A percentile compares a stretch with the other conserved stretches of the same genome.
Evolutionary conservation across 2,888 invertebrate species (phyloP).

Genomic region (Folsomia manolachei): DNA sequence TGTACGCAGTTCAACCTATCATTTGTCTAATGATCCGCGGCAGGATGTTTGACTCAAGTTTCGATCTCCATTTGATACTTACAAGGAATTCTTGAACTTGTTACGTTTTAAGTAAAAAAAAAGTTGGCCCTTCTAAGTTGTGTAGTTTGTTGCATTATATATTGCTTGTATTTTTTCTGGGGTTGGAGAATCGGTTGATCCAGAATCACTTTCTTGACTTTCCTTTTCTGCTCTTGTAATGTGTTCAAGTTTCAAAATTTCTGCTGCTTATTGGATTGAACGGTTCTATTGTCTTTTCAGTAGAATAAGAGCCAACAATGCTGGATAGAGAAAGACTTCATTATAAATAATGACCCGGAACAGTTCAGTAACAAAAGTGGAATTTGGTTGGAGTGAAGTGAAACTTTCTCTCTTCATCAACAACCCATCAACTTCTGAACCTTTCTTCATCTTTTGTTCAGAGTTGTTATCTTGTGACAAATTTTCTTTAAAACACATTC

Average conservation of each 20-base stretch:
- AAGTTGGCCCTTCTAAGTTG: neutral
- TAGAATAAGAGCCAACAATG: too few species aligned
- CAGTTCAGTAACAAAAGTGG: constrained; percentile 23
- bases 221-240: neutral
- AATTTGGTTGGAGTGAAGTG: neutral
- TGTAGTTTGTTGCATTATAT: too few species aligned
- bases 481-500: too few species aligned
- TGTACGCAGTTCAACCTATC: neutral
- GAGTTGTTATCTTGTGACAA: too few species aligned
- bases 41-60: too few species aligned
- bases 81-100: too few species aligned
- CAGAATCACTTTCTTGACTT: neutral
- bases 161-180: too few species aligned
- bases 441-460: neutral
- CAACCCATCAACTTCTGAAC: neutral
- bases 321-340: too few species aligned
- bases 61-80: too few species aligned
- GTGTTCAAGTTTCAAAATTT: too few species aligned
- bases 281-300: too few species aligned
- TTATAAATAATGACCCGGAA: constrained; percentile 37
- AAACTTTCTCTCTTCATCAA: neutral
- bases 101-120: neutral
- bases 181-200: too few species aligned
- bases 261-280: neutral
- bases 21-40: neutral